These are phyloP conservation scores for Eupithecia centaureata DNA, from an alignment of 2,888 invertebrate genomes.

Conservation along the genomic window DNA sequence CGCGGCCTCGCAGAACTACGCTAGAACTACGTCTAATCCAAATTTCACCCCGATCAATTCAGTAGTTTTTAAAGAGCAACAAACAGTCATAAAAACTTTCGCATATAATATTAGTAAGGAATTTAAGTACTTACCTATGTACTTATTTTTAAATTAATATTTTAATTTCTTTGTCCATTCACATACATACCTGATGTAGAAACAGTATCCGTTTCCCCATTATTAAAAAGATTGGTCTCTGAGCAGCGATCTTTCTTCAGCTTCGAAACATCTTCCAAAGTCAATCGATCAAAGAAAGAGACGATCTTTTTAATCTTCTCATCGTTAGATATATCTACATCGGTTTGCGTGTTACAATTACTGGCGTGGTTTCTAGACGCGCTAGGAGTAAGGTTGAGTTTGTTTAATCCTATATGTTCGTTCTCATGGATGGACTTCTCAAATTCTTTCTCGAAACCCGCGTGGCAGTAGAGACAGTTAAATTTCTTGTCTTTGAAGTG, in stretches of 20 bases:
- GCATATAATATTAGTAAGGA: too few relatives aligned
- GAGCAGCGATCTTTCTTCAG: slow-evolving; percentile 60
- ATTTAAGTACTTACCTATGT: too few relatives aligned
- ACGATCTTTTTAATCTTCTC: slow-evolving; percentile 76
- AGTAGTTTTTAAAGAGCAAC: too few relatives aligned
- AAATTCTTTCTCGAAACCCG: slow-evolving; percentile 65
- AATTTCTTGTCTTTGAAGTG: slow-evolving; percentile 67
- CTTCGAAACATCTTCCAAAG: slow-evolving; percentile 55
- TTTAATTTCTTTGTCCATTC: too few relatives aligned
- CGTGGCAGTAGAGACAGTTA: slow-evolving; percentile 74
- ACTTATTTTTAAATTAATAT: too few relatives aligned
- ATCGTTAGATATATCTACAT: slow-evolving; percentile 62
- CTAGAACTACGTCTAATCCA: too few relatives aligned
- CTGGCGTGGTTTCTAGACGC: slow-evolving; percentile 51
- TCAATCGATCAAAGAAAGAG: slow-evolving; percentile 74
- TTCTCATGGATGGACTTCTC: slow-evolving; percentile 69
- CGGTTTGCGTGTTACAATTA: slow-evolving; percentile 65
- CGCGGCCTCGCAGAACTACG: too few relatives aligned
- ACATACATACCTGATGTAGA: not conserved
- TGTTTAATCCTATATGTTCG: slow-evolving; percentile 70
- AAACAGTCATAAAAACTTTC: too few relatives aligned
- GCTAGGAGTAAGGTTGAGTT: slow-evolving; percentile 45
- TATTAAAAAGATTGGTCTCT: slow-evolving; percentile 52
- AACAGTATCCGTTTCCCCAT: slow-evolving; percentile 10
- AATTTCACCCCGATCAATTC: too few relatives aligned